Evolutionary conservation across 1,140 invertebrate genomes (phyloP).

Genomic region (Apocrypta bakeri): DNA sequence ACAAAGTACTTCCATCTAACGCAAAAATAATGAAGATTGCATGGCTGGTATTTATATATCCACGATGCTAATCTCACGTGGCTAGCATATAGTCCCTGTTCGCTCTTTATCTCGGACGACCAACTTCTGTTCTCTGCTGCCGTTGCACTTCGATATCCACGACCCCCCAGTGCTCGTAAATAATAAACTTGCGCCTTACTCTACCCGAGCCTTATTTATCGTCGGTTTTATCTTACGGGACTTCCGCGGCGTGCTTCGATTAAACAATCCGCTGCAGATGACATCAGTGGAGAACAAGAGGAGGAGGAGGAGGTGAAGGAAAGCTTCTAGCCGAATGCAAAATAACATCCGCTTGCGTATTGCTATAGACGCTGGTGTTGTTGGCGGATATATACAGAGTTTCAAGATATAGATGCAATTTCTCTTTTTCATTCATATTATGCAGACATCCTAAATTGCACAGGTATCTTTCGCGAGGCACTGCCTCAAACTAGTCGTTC

Average conservation of each 20-base stretch:
- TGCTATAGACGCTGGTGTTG: not conserved
- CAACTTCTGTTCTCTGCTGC: not conserved
- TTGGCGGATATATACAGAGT: no score
- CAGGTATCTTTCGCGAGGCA: not conserved
- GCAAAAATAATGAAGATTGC: conserved; percentile 61
- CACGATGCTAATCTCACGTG: conserved; percentile 49
- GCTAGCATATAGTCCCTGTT: conserved; percentile 41
- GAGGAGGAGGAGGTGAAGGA: not conserved
- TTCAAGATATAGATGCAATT: no score
- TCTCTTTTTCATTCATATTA: no score
- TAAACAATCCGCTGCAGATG: conserved; percentile 39
- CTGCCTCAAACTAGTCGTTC: no score
- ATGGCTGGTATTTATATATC: conserved; percentile 52
- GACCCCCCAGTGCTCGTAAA: conserved; percentile 41
- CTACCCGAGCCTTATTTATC: conserved; percentile 54
- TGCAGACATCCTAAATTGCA: no score
- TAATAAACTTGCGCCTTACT: conserved; percentile 45
- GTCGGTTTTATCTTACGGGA: conserved; percentile 53
- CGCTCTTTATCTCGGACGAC: conserved; percentile 47
- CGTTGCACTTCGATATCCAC: conserved; percentile 46
- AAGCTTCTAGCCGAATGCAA: conserved; percentile 11
- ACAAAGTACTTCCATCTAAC: conserved; percentile 40
- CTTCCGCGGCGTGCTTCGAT: conserved; percentile 23
- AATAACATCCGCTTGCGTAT: not conserved
- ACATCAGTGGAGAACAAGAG: not conserved